phyloP scores from a whole-genome alignment of 2,888 invertebrate genomes.

The Catonia carolina region DNA sequence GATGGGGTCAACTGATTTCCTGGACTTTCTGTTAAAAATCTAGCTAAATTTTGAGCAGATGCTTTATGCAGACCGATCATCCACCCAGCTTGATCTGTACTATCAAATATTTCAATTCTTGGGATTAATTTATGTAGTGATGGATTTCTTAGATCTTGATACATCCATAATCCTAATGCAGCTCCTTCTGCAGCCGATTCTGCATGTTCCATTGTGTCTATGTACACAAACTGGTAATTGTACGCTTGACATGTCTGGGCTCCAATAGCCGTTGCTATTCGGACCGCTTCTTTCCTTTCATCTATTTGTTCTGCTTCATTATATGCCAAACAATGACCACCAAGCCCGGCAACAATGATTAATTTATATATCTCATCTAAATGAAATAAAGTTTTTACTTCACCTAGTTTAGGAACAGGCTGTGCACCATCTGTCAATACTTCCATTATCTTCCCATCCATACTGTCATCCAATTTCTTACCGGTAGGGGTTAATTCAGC shows the following conservation, averaged over 20 bases:
- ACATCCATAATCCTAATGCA: constrained; percentile 60
- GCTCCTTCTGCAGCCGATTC: constrained; percentile 77
- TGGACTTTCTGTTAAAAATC: constrained; percentile 71
- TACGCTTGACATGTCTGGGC: constrained; percentile 50
- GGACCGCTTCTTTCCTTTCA: constrained; percentile 65
- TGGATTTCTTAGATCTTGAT: constrained; percentile 55
- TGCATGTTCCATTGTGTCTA: constrained; percentile 70
- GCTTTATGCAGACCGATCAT: constrained; percentile 63
- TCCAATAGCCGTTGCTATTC: constrained; percentile 60
- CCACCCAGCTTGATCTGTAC: constrained; percentile 51
- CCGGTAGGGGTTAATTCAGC: no score
- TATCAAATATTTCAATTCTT: constrained; percentile 46
- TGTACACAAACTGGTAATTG: constrained; percentile 50
- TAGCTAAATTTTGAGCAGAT: constrained; percentile 70
- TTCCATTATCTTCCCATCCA: constrained; percentile 17
- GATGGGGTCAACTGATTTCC: constrained; percentile 74
- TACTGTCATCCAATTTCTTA: no score
- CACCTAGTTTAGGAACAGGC: constrained; percentile 49
- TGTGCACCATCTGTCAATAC: constrained; percentile 33
- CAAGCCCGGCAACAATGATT: constrained; percentile 67
- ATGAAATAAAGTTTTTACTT: constrained; percentile 56
- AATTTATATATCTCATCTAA: constrained; percentile 56
- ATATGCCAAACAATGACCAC: constrained; percentile 58
- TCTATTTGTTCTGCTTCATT: constrained; percentile 63
- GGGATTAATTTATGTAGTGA: constrained; percentile 19